Conservation (phyloP, 2,888 invertebrate species). For the Drosophila monieri region DNA sequence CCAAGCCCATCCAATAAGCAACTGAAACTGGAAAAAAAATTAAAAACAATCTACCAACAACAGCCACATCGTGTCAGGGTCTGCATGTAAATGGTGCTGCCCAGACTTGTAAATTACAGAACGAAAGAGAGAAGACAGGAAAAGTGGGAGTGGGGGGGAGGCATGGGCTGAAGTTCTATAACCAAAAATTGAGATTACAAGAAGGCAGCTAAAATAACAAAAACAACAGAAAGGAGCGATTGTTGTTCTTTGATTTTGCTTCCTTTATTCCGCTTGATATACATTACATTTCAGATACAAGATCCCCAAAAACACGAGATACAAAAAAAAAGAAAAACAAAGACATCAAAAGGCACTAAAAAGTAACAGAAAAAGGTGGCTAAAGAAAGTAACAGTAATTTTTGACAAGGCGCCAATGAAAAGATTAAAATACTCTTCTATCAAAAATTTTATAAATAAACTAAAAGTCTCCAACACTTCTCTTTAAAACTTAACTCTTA, state of each 20-base stretch:
- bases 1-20: slow-evolving; percentile 35
- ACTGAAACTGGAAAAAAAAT: slow-evolving; percentile 4
- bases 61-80: slow-evolving; percentile 41
- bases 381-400: slow-evolving; percentile 4
- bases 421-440: background rate
- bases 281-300: slow-evolving; percentile 51
- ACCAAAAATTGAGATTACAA: slow-evolving; percentile 53
- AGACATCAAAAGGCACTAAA: slow-evolving; percentile 9
- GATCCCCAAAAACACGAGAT: slow-evolving; percentile 23
- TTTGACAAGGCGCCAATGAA: background rate
- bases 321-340: slow-evolving; percentile 28
- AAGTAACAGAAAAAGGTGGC: background rate
- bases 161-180: slow-evolving; percentile 27
- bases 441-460: too few species aligned
- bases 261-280: slow-evolving; percentile 58
- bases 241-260: slow-evolving; percentile 45
- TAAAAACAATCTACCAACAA: slow-evolving; percentile 5
- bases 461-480: too few species aligned
- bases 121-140: slow-evolving; percentile 44
- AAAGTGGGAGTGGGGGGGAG: slow-evolving; percentile 22
- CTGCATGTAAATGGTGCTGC: slow-evolving; percentile 63
- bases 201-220: slow-evolving; percentile 63
- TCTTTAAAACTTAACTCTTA: too few species aligned
- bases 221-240: slow-evolving; percentile 28
- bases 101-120: slow-evolving; percentile 69